Evolutionary conservation across 2,888 invertebrate species (phyloP).

Genomic region (Adelognathus sp.): DNA sequence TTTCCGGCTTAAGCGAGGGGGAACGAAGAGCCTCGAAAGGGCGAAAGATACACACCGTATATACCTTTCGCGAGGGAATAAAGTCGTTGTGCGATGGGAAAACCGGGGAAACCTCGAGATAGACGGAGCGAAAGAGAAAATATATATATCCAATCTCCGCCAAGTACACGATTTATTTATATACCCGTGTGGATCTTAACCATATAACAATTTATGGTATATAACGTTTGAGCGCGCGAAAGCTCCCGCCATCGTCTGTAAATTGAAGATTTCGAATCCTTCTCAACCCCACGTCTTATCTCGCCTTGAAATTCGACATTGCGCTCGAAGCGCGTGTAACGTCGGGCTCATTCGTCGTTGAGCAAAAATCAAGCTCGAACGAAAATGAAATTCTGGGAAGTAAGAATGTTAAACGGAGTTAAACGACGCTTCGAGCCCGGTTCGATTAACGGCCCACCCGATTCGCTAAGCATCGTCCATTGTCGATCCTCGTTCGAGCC

Average conservation of each 20-base stretch:
- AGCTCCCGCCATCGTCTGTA: not conserved
- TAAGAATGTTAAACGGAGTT: constrained; percentile 1
- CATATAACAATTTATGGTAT: constrained; percentile 28
- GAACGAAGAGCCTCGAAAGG: not conserved
- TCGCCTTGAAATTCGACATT: not conserved
- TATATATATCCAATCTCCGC: constrained; percentile 48
- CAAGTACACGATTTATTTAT: constrained; percentile 14
- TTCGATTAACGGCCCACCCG: constrained; percentile 47
- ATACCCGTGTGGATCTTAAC: constrained; percentile 7
- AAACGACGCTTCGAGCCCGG: constrained; percentile 24
- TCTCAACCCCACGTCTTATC: not conserved
- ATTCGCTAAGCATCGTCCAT: constrained; percentile 32
- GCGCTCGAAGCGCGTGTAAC: not conserved
- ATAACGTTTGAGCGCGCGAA: not conserved
- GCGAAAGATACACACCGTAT: constrained; percentile 26
- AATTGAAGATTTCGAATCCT: not conserved
- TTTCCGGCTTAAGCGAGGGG: constrained; percentile 65
- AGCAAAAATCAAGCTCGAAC: not conserved
- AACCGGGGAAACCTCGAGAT: constrained; percentile 7
- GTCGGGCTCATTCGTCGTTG: constrained; percentile 14
- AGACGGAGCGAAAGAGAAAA: constrained; percentile 24
- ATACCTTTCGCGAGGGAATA: not conserved
- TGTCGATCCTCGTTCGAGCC: constrained; percentile 43
- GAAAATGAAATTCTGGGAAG: not conserved
- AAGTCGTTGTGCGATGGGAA: constrained; percentile 20